Base-by-base conservation (phyloP, 2,888 invertebrate genomes). In the Dicyrtoma fusca region DNA sequence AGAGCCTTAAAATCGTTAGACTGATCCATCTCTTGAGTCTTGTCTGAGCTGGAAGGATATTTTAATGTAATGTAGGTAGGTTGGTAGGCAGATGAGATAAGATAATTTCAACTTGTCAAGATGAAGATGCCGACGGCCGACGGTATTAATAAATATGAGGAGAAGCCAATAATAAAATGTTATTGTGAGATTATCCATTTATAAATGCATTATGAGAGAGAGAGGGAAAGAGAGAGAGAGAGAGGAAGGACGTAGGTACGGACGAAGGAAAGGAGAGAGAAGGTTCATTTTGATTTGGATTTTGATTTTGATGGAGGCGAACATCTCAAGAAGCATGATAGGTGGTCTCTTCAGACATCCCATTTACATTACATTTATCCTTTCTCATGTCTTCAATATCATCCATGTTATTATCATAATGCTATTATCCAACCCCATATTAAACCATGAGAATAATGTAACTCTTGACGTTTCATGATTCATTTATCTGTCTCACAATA, bases 401-500 rank as follows among this genome's bases (percentile, higher is more conserved):
- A 61, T 69, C 69, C 69, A 59, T 69, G 69, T 61, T 69, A 69
- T 69, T 69, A 69, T 59, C 69, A 69, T 69, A 69, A 69, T 69
- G 59, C 69, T 59, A 69, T 69, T 69, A 69, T 69, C 44, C 59
- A 17, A 45, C 57, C 61, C 59, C 59, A 59, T 69, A 69, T 69
- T 69, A 69, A 69, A 69, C 69, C 69, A 69, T 61, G 59, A 69
- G 69, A 59, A 69, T 69, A 69, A 69, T 69, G 61, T 69, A 69
- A 69, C 69, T 69, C 69, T 69, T 69, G 63, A 71, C 71, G 63
- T 71, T 53, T 44, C 71, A 51, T 71, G 62, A 63, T 71, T 71
- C 71, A 71, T 71, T 71, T 71, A 71, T 71, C 71, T 71, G 62
- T 71, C 71, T 71, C 71, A 71, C 64, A 71, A 71, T 63, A 63